Evolutionary conservation across 1,140 invertebrate genomes (phyloP).

Genomic region (Hestina assimilis): DNA sequence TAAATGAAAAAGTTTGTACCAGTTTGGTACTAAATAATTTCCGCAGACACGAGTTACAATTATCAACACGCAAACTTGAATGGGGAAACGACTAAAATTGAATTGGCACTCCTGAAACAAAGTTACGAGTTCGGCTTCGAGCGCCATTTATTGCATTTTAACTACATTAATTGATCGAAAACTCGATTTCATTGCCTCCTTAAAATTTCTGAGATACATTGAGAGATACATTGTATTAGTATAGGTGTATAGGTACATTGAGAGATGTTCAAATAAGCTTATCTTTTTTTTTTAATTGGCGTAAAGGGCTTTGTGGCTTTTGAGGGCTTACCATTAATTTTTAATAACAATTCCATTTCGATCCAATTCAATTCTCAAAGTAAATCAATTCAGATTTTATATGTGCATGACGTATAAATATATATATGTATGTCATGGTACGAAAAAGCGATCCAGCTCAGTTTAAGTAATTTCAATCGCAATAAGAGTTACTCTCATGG

Average conservation of each 20-base stretch:
- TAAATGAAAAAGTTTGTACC: constrained; percentile 36
- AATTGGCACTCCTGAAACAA: constrained; percentile 65
- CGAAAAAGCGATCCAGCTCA: no score
- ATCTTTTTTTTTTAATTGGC: no score
- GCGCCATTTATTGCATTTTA: constrained; percentile 73
- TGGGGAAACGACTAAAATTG: constrained; percentile 54
- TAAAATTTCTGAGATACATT: constrained; percentile 18
- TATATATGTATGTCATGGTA: no score
- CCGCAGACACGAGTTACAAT: constrained; percentile 45
- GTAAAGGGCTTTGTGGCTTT: no score
- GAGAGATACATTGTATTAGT: no score
- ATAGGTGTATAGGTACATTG: constrained; percentile 3
- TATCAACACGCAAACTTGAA: constrained; percentile 54
- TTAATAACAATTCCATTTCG: no score
- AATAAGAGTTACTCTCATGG: no score
- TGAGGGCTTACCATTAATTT: no score
- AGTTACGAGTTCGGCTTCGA: constrained; percentile 53
- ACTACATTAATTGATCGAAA: constrained; percentile 66
- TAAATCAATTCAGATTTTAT: no score
- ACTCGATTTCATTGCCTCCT: constrained; percentile 45
- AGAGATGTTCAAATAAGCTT: constrained; percentile 5
- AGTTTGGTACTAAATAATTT: constrained; percentile 45
- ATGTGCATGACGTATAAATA: no score
- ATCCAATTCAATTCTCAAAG: no score
- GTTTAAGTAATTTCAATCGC: no score